Base-by-base conservation (phyloP, 2,797 vertebrate genomes). In the Pogonophryne albipinna region DNA sequence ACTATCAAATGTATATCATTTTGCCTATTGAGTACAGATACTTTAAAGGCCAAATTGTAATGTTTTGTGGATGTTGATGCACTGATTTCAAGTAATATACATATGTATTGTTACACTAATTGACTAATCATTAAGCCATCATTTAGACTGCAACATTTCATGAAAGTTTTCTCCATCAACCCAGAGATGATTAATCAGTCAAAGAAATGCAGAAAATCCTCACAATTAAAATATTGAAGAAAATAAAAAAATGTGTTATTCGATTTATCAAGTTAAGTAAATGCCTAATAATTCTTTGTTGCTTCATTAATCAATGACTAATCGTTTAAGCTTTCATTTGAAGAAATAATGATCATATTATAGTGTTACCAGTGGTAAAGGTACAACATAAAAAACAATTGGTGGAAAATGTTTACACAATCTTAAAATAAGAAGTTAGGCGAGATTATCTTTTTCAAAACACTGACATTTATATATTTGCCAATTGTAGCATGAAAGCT, bases 401-500 rank as follows among this genome's bases (percentile, higher is more conserved):
- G 27, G 45, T 46, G 3, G 46, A 47, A 47, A 13, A 27, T 23
- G 8, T 53, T 66, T 66, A 34, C 13, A 15, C 27, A 53, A 42
- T 34, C 6, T 5, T 58, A 41, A 58, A 66, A 63, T 16, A 58
- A 47, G 3, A 61, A 3, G 15, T 9, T 12, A 10, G 34, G 27
- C 38, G 14, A 44, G 45, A 55, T 75, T n/a, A 49, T 7, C 1
- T 64, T 46, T 74, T 53, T 20, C 49, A n/a, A 42, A 56, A 59
- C 8, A 19, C n/a, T 68, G 57, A 46, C 38, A 56, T 47, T 68
- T 64, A 70, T 20, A 46, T 64, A 66, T 76, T 66, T 66, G 50
- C 57, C 45, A 52, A 44, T 71, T 66, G n/a, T 51, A 55, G 59
- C 52, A 66, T 74, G 80, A 58, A 75, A 72, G 69, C 59, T 27